A percentile compares a stretch with the other conserved stretches of the same genome.
phyloP scores from a whole-genome alignment of 92 coral and sea anemone species.

The Epizoanthus stellaris region DNA sequence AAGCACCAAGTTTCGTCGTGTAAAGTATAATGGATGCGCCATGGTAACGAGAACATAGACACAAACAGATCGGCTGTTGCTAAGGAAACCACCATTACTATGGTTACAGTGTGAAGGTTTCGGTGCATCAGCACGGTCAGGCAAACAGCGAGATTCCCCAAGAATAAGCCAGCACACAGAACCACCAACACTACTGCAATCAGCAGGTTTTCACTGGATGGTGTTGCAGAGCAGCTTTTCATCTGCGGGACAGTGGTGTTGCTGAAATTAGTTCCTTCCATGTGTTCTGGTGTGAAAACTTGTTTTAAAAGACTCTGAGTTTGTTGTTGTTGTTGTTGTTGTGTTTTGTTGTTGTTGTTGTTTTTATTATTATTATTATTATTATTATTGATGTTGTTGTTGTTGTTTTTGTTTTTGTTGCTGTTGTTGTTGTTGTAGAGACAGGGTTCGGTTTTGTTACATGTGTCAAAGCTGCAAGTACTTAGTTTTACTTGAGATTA shows the following conservation, averaged over 20 bases:
- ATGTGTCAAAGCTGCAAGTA: too few species aligned
- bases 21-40: conserved; percentile 66
- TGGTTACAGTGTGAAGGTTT: conserved; percentile 70
- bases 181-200: conserved; percentile 51
- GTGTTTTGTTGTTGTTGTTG: too few species aligned
- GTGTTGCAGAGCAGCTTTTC: conserved; percentile 12
- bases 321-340: too few species aligned
- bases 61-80: conserved; percentile 85
- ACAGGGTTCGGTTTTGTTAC: too few species aligned
- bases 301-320: too few species aligned
- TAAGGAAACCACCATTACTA: conserved; percentile 77
- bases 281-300: neutral
- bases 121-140: conserved; percentile 65
- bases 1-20: conserved; percentile 77
- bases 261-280: neutral
- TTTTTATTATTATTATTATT: too few species aligned
- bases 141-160: conserved; percentile 70
- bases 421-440: too few species aligned
- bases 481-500: too few species aligned
- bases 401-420: too few species aligned
- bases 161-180: conserved; percentile 65
- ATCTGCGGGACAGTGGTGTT: neutral
- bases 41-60: conserved; percentile 77
- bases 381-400: too few species aligned
- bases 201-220: conserved; percentile 45